These are phyloP conservation scores for Oceanodroma leucorhoa DNA, from an alignment of 2,797 vertebrate genomes.

Conservation along the genomic window DNA sequence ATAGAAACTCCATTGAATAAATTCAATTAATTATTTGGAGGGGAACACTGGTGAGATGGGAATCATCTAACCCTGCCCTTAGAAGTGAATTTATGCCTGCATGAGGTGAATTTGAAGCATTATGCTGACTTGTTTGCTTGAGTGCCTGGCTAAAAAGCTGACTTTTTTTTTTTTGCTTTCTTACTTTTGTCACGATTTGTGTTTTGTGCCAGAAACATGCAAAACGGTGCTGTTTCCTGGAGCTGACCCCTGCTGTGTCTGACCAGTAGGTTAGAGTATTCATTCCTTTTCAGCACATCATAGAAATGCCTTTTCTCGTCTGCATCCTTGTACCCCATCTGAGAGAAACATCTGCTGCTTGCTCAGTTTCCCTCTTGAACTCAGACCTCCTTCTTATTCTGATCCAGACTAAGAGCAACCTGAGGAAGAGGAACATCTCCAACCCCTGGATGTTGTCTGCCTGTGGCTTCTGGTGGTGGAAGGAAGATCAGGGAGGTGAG, in stretches of 20 bases:
- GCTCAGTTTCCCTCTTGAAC: not conserved
- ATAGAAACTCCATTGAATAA: constrained; percentile 44
- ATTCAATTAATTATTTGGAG: constrained; percentile 30
- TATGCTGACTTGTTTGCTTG: not conserved
- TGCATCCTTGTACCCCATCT: not conserved
- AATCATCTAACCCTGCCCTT: not conserved
- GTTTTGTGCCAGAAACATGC: not conserved
- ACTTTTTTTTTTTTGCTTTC: not conserved
- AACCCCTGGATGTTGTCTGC: not conserved
- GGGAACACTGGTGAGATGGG: not conserved
- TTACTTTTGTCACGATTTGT: not conserved
- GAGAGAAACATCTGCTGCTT: not conserved
- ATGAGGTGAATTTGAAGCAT: constrained; percentile 17
- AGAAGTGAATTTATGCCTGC: not conserved
- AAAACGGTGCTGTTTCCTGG: not conserved
- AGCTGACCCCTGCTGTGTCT: not conserved
- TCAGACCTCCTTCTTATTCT: rapidly evolving
- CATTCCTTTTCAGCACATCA: not conserved
- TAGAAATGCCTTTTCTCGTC: not conserved
- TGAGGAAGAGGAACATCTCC: not conserved
- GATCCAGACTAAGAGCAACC: not conserved
- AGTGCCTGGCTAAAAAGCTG: not conserved
- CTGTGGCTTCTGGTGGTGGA: not conserved
- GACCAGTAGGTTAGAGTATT: not conserved
- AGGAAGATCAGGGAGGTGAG: not conserved